These are phyloP conservation scores for Stichopus chloronotus DNA, from an alignment of 35 echinoderm and acorn worm genomes.

Conservation along the genomic window DNA sequence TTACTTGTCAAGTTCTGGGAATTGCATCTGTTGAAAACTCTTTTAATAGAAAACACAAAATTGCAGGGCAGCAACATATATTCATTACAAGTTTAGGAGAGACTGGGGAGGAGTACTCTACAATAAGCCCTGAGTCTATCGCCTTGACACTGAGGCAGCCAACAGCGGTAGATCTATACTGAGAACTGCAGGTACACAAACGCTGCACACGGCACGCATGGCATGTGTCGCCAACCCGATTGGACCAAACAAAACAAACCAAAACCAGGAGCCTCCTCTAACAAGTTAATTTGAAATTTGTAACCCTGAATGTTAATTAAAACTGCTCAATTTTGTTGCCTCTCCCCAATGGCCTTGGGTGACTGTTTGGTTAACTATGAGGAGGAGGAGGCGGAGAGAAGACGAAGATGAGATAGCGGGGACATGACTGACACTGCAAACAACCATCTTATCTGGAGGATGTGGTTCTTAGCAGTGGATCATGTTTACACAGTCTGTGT, in stretches of 20 bases:
- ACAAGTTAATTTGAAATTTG: conserved; percentile 39
- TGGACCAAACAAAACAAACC: not conserved
- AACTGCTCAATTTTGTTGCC: conserved; percentile 19
- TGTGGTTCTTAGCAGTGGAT: conserved; percentile 8
- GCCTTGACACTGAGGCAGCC: not conserved
- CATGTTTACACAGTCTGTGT: conserved; percentile 40
- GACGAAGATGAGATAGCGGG: no score
- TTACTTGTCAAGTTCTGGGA: not conserved
- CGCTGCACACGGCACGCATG: not conserved
- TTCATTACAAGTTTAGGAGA: not conserved
- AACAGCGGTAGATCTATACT: no score
- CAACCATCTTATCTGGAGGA: conserved; percentile 9
- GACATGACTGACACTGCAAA: conserved; percentile 18
- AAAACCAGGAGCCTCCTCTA: not conserved
- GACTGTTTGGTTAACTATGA: not conserved
- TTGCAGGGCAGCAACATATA: not conserved
- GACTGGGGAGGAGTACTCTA: not conserved
- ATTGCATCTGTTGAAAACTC: not conserved
- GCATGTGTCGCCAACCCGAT: not conserved
- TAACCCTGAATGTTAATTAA: conserved; percentile 48
- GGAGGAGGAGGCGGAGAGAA: not conserved
- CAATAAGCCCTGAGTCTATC: not conserved
- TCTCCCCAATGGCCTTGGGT: conserved; percentile 35
- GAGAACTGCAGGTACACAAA: no score
- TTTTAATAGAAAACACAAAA: not conserved